Evolutionary conservation across 1,140 invertebrate species (phyloP).

Genomic region (Condylostylus longicornis): DNA sequence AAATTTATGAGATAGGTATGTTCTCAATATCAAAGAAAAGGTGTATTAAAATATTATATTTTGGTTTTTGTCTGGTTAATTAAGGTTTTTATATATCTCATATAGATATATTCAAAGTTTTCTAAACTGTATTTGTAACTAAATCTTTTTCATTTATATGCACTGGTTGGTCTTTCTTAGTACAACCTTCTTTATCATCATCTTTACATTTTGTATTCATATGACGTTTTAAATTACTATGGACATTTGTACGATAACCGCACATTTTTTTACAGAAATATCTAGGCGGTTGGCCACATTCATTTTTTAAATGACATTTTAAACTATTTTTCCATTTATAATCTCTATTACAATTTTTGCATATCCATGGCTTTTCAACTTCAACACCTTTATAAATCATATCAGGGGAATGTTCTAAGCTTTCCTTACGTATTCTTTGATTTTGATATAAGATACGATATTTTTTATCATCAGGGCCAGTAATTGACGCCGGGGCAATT

Average conservation of each 20-base stretch:
- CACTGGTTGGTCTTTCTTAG: too few species aligned
- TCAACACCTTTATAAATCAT: conserved; percentile 32
- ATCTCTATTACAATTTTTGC: conserved; percentile 27
- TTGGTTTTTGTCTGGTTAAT: too few species aligned
- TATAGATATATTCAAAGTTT: too few species aligned
- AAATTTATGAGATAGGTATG: too few species aligned
- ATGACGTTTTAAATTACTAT: conserved; percentile 38
- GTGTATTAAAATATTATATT: too few species aligned
- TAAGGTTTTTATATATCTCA: too few species aligned
- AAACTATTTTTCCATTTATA: conserved; percentile 32
- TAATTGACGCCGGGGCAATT: background rate
- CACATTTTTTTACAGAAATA: conserved; percentile 34
- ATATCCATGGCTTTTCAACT: conserved; percentile 32
- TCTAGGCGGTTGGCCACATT: conserved; percentile 32
- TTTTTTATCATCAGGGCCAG: conserved; percentile 22
- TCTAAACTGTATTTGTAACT: too few species aligned
- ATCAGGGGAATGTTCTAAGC: conserved; percentile 27
- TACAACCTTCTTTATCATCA: conserved; percentile 5
- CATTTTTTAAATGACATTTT: conserved; percentile 34
- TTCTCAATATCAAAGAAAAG: too few species aligned
- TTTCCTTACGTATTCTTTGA: conserved; percentile 28
- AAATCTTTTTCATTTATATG: too few species aligned
- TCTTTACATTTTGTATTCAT: conserved; percentile 31
- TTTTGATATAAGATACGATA: conserved; percentile 29
- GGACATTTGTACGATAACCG: conserved; percentile 38